Evolutionary conservation across 2,888 invertebrate species (phyloP), one percentile per base, ranked within the genome.

Genomic region (Glaucopsyche alexis): DNA sequence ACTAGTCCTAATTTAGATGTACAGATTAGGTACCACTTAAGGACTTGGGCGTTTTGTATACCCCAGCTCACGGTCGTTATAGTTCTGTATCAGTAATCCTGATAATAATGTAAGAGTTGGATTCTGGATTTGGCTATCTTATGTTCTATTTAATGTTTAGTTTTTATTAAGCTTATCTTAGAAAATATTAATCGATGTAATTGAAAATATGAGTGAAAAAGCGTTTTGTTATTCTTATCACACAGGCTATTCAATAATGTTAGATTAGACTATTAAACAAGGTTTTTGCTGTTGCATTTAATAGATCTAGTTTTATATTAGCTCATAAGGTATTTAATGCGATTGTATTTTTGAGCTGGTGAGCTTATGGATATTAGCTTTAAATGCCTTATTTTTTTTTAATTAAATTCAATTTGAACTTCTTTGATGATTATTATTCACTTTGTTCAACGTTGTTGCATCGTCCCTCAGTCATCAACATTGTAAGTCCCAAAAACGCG

Each of bases 401-500:
- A 29, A 29, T 29, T 29, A 29, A 29, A 29, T 29, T 29, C 2
- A 29, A 29, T 29, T 29, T 29, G 3, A 29, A 3, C 4, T 29
- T 29, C 4, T 29, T 29, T 29, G 29, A 29, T 29, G 2, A 29
- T 1, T 29, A 4, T 29, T 29, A 29, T 29, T 29, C 11, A 65
- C 19, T 60, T 60, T 19, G 47, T 42, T 16, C 19, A 7, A 45
- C 40, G 16, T 6, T n/a, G 9, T 42, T 16, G 16, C 42, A 13
- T 38, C 13, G 42, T 55, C 7, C n/a, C 42, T 40, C 11, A 55
- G 13, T 71, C n/a, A 9, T 65, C 65, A 13, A 29, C 29, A 29
- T 29, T 29, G 14, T 50, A 38, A 50, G n/a, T 73, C n/a, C 13
- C 47, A 45, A 29, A n/a, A 42, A 45, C 82, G 82, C 83, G 45